A percentile compares a stretch with the other conserved stretches of the same genome.
These are phyloP conservation scores for Trichogramma dendrolimi DNA, from an alignment of 2,888 invertebrate genomes.

Conservation along the genomic window DNA sequence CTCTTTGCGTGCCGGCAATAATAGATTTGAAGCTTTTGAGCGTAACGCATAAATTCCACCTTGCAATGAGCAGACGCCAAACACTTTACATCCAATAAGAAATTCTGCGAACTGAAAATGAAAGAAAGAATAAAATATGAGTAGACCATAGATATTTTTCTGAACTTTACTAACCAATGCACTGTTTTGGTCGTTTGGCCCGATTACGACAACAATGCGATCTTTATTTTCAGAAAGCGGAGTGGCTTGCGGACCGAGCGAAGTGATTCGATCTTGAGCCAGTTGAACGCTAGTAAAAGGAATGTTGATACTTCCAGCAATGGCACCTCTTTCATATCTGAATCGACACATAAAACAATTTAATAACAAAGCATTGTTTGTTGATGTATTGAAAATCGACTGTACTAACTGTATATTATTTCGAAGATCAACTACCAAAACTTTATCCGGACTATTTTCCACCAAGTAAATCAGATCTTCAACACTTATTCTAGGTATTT, in stretches of 20 bases:
- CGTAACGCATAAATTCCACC: slow-evolving; percentile 80
- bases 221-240: slow-evolving; percentile 61
- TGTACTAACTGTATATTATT: slow-evolving; percentile 59
- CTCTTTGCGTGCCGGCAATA: slow-evolving; percentile 39
- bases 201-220: slow-evolving; percentile 73
- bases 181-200: slow-evolving; percentile 73
- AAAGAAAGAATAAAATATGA: slow-evolving; percentile 34
- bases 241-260: slow-evolving; percentile 63
- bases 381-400: not conserved
- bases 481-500: slow-evolving; percentile 73
- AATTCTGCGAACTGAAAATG: slow-evolving; percentile 75
- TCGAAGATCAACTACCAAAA: slow-evolving; percentile 69
- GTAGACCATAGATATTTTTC: not conserved
- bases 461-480: slow-evolving; percentile 76
- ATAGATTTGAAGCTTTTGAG: slow-evolving; percentile 62
- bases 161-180: slow-evolving; percentile 58
- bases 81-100: slow-evolving; percentile 72
- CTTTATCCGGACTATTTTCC: slow-evolving; percentile 57
- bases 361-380: not conserved
- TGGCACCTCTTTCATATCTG: slow-evolving; percentile 74
- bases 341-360: slow-evolving; percentile 1
- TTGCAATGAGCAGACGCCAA: slow-evolving; percentile 79
- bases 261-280: slow-evolving; percentile 66
- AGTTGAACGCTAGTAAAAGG: slow-evolving; percentile 78
- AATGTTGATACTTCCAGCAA: slow-evolving; percentile 81